phyloP scores from a whole-genome alignment of 2,797 vertebrate genomes.

The Tokudaia tokunoshimensis region DNA sequence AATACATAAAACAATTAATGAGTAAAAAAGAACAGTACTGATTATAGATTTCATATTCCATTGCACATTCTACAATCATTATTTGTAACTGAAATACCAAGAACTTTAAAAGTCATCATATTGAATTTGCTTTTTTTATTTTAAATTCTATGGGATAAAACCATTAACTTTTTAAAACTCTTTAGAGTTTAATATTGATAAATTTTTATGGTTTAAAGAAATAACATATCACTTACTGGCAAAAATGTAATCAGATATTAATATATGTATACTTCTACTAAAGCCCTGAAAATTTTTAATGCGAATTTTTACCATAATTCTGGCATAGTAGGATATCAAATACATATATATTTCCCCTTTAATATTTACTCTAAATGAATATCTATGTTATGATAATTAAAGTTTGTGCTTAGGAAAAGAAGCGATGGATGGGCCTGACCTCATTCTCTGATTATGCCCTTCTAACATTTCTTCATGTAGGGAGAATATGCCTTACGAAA shows the following conservation, averaged over 20 bases:
- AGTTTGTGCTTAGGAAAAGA: background rate
- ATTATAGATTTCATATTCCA: background rate
- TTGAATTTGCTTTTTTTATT: constrained; percentile 27
- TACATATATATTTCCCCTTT: background rate
- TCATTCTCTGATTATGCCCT: background rate
- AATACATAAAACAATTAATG: too few relatives aligned
- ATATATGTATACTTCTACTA: background rate
- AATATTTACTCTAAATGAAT: background rate
- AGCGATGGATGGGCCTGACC: background rate
- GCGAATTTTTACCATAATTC: background rate
- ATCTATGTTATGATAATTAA: background rate
- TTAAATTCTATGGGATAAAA: constrained; percentile 12
- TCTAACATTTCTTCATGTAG: background rate
- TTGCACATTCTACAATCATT: background rate
- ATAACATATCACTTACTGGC: background rate
- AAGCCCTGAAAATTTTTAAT: background rate
- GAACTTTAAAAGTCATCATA: background rate
- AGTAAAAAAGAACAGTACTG: background rate
- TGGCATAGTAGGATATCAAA: background rate
- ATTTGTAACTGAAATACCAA: constrained; percentile 18
- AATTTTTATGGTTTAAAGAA: constrained; percentile 42
- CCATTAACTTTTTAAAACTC: background rate
- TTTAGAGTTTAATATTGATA: constrained; percentile 17
- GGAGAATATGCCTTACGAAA: background rate
- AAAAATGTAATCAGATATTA: background rate